Percentiles rank a stretch among this genome's conserved stretches.
Evolutionary conservation across 30 jellyfish, hydroid and myxozoan genomes (phyloP).

Genomic region (Nemopilema nomurai): DNA sequence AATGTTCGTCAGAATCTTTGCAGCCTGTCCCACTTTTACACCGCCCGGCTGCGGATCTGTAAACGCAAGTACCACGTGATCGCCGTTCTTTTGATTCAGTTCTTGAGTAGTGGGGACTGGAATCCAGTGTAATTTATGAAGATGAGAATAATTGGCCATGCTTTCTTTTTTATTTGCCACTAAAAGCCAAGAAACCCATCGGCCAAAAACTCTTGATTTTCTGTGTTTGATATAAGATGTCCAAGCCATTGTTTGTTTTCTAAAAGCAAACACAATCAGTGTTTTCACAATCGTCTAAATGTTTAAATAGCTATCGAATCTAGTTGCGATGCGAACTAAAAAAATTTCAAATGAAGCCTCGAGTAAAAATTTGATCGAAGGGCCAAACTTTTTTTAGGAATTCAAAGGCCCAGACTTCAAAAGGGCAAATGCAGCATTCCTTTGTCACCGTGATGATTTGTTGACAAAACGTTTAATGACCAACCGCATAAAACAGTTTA

Average conservation of each 20-base stretch:
- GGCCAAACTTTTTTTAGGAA: too few species aligned
- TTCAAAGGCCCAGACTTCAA: too few species aligned
- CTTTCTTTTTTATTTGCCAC: background rate
- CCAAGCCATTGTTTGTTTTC: background rate
- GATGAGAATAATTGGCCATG: background rate
- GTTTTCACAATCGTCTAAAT: too few species aligned
- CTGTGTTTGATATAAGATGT: background rate
- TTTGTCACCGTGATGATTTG: too few species aligned
- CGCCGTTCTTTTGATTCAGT: background rate
- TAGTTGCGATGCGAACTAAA: too few species aligned
- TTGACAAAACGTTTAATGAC: too few species aligned
- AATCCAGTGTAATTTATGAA: background rate
- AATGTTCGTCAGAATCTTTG: background rate
- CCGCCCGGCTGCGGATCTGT: conserved; percentile 48
- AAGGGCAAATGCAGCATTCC: too few species aligned
- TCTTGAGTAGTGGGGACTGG: background rate
- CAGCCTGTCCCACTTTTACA: conserved; percentile 22
- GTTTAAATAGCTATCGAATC: too few species aligned
- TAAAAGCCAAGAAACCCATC: background rate
- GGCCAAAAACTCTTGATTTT: background rate
- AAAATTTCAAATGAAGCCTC: too few species aligned
- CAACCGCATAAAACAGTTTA: too few species aligned
- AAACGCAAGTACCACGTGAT: background rate
- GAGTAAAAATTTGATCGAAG: too few species aligned
- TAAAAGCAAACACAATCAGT: background rate